Evolutionary conservation across 2,888 invertebrate genomes (phyloP), one percentile per base, ranked within the genome.

Genomic region (Ormyrus pomaceus): DNA sequence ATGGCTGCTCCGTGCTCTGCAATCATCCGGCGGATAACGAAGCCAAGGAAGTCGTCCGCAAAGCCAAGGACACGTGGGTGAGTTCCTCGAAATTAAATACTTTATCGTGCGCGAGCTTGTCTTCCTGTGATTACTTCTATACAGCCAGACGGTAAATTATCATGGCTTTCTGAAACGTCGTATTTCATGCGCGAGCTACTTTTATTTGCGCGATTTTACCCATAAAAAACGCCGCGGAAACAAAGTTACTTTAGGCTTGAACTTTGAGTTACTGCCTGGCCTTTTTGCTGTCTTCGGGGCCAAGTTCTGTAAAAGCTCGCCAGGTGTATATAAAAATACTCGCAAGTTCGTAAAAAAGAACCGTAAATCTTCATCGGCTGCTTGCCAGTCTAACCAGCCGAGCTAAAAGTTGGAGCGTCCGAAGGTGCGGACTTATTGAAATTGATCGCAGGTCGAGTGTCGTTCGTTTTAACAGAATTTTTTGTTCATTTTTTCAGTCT

Each of bases 21-120:
- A 96, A 96, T 89, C 96, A 97, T 90, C 96, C 96, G 0, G 95
- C 95, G 0, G 95, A 96, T 79, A 92, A 91, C 34, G 95, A 94
- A 68, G 94, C 95, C 0, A 95, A 94, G 88, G 94, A 95, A 86
- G 93, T 94, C 70, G 93, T 96, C 2, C 94, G 93, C 87, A 92
- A 94, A 79, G 94, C 94, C 1, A 96, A 95, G 88, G 94, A 95
- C 78, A 92, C 93, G 77, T 94, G 95, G 94, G 95, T 94, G 91
- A 87, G 80, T 82, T 82, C 59, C 19, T 70, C 70, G 34, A 11
- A 62, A 55, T 69, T 68, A 19, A 19, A 19, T 19, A 19, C 19
- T 59, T 56, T 11, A 6, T 58, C 61, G 61, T n/a, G 6, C 56
- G 11, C 11, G n/a, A 56, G 19, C 2, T 19, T 2, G 19, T 19